Conservation (phyloP, 2,888 invertebrate species). For the Beris chalybata region DNA sequence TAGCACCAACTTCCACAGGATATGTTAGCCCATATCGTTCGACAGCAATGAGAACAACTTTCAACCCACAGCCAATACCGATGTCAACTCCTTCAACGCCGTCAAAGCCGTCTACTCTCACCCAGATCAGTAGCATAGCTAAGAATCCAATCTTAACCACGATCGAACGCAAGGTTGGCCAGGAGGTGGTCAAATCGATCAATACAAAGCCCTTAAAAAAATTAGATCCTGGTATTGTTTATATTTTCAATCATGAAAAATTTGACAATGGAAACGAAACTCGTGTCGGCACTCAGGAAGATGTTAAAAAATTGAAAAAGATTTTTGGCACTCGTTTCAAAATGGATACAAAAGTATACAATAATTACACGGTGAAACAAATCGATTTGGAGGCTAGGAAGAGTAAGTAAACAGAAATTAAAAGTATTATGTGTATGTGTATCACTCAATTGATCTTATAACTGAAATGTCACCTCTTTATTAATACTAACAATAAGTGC, state of each 20-base stretch:
- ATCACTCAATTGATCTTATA: too few species aligned
- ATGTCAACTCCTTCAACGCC: background rate
- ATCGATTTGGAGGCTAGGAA: conserved; percentile 46
- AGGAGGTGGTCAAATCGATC: background rate
- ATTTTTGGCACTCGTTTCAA: conserved; percentile 47
- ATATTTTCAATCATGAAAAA: conserved; percentile 51
- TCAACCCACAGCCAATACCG: background rate
- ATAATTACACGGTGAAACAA: conserved; percentile 47
- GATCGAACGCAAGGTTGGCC: background rate
- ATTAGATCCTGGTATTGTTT: conserved; percentile 48
- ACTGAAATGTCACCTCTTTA: too few species aligned
- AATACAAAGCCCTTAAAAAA: conserved; percentile 32
- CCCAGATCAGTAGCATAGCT: background rate
- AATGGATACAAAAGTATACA: conserved; percentile 46
- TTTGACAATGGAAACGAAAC: conserved; percentile 48
- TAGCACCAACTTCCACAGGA: background rate
- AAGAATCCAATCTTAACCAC: background rate
- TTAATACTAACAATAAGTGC: too few species aligned
- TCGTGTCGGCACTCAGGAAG: conserved; percentile 48
- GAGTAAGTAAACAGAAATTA: conserved; percentile 45
- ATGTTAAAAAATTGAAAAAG: conserved; percentile 46
- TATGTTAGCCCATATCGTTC: background rate
- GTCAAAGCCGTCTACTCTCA: background rate
- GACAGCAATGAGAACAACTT: background rate
- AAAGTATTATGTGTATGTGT: too few species aligned